A percentile compares a stretch with the other conserved stretches of the same genome.
phyloP scores from a whole-genome alignment of 2,797 vertebrate species.

The Sciurus carolinensis region DNA sequence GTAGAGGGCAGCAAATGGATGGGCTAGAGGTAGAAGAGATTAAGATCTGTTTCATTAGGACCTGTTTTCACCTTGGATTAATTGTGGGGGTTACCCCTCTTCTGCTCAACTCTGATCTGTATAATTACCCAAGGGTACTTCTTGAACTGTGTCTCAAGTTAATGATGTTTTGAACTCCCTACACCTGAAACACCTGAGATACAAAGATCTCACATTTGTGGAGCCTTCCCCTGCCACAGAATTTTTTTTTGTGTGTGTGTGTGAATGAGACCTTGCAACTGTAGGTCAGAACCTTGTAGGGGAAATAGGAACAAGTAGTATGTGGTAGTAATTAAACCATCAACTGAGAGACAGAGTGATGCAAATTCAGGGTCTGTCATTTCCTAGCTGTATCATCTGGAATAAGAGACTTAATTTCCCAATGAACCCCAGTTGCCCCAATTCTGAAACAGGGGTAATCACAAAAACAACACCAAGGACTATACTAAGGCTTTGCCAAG shows the following conservation, averaged over 20 bases:
- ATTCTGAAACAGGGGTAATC: background rate
- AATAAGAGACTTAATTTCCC: background rate
- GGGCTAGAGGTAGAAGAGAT: background rate
- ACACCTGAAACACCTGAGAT: background rate
- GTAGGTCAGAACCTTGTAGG: background rate
- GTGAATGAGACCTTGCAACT: background rate
- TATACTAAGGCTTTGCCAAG: background rate
- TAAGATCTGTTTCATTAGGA: background rate
- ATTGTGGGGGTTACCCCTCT: background rate
- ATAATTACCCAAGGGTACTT: background rate
- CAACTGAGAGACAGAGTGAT: background rate
- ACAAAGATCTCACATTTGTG: background rate
- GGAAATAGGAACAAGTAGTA: background rate
- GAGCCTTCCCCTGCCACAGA: background rate
- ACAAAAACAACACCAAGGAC: background rate
- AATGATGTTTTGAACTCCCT: background rate
- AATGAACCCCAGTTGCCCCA: background rate
- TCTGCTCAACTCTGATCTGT: background rate
- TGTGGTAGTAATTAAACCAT: background rate
- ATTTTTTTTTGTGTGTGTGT: background rate
- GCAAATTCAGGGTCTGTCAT: background rate
- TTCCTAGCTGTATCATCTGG: background rate
- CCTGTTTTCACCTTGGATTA: background rate
- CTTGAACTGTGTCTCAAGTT: background rate
- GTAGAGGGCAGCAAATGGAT: background rate